Evolutionary conservation across 2,113 vertebrate species (phyloP).

Genomic region (Melanocharis versteri): DNA sequence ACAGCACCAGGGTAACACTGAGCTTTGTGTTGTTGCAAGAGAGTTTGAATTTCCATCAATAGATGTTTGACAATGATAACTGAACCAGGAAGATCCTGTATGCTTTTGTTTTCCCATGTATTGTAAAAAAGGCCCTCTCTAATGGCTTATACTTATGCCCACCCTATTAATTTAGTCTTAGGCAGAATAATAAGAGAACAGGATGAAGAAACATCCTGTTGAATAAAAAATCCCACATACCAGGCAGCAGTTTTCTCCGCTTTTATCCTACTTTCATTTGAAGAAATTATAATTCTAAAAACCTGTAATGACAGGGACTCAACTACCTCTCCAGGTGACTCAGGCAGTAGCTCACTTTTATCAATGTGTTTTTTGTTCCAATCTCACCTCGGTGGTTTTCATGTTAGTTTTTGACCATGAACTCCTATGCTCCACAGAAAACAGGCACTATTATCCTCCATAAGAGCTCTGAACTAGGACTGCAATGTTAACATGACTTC

Average conservation of each 20-base stretch:
- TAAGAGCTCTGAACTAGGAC: background rate
- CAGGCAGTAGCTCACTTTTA: background rate
- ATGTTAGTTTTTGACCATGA: background rate
- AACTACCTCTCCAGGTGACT: background rate
- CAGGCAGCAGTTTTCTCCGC: background rate
- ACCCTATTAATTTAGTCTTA: background rate
- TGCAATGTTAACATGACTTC: background rate
- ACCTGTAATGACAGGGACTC: background rate
- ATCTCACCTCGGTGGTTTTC: background rate
- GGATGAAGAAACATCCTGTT: background rate
- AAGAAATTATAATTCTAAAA: constrained; percentile 17
- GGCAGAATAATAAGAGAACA: background rate
- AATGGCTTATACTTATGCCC: background rate
- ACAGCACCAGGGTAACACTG: background rate
- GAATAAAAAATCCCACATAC: background rate
- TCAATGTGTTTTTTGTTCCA: background rate
- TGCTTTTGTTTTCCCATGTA: background rate
- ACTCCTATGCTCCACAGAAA: background rate
- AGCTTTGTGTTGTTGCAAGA: background rate
- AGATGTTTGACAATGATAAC: background rate
- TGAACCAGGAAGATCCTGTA: background rate
- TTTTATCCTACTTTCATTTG: background rate
- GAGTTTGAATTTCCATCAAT: background rate
- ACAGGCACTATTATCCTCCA: background rate
- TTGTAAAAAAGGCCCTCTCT: background rate